Base-by-base conservation (phyloP, 2,888 invertebrate species). In the Acronicta psi region DNA sequence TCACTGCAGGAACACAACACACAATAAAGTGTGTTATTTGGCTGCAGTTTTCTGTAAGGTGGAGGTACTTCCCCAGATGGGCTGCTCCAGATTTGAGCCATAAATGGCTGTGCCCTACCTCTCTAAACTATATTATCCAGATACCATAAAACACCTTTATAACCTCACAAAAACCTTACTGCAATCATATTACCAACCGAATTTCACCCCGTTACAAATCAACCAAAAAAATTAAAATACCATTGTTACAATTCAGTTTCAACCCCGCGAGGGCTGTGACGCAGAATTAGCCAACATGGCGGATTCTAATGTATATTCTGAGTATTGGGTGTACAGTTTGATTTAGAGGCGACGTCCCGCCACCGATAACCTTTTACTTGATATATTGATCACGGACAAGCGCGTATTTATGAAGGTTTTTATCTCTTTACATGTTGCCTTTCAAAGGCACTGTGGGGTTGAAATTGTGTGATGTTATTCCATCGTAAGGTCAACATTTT, bases 361-460 rank as follows among this genome's bases (percentile, higher is more conserved):
- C 56, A 41, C 34, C 56, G 69, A 71, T 67, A 71, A 71, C 69
- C 69, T 71, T 58, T 55, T 34, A 16, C n/a, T 63, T 70, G 67
- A 71, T 71, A 70, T 70, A 69, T 69, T 53, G 69, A 67, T 61
- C 69, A 60, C 50, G 56, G 61, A 54, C 61, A 58, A 56, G 38
- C 62, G 51, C 23, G 31, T 57, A 59, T 64, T 44, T 69, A 49
- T 55, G 64, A 42, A 64, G 41, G 51, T 68, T 69, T 69, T 69
- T 69, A 67, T 68, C 54, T 68, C 59, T 63, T 53, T 59, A 44
- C 51, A 64, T 49, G 54, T 51, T 44, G 37, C 37, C 63, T 57
- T 31, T 41, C 43, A 49, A 55, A 42, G 38, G 42, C 38, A 61
- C 41, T 34, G 36, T 18, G 13, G 34, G 18, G 25, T 25, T 49